Conservation (phyloP, 2,113 vertebrate species). For the Typhlomys cinereus region DNA sequence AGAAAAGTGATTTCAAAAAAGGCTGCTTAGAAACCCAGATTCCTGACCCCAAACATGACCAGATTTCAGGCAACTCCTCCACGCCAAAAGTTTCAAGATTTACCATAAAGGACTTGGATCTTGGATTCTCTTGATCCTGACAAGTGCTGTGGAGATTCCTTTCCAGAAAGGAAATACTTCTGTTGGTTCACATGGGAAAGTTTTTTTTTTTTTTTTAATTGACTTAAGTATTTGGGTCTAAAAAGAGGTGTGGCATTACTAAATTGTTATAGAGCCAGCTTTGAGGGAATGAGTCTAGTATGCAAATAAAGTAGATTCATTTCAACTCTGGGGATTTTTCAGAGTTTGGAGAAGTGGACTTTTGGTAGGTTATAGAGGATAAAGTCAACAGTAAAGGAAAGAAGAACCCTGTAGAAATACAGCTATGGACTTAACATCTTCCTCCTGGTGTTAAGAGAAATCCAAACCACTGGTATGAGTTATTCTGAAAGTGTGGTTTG, state of each 20-base stretch:
- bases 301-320: neutral
- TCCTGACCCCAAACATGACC: neutral
- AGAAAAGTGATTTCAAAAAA: neutral
- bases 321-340: neutral
- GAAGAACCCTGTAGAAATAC: neutral
- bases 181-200: neutral
- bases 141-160: neutral
- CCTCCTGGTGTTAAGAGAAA: neutral
- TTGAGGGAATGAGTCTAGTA: neutral
- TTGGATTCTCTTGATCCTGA: neutral
- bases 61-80: neutral
- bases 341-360: neutral
- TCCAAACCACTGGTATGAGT: neutral
- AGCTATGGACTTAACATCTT: neutral
- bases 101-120: neutral
- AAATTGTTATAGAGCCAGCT: neutral
- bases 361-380: neutral
- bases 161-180: neutral
- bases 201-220: neutral
- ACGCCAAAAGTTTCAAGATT: too few relatives aligned
- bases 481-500: conserved; percentile 18
- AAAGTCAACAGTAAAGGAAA: neutral
- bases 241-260: neutral
- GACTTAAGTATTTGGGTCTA: neutral
- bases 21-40: neutral